Conservation (phyloP, 1,140 invertebrate genomes). For the Eulimnadia texana region DNA sequence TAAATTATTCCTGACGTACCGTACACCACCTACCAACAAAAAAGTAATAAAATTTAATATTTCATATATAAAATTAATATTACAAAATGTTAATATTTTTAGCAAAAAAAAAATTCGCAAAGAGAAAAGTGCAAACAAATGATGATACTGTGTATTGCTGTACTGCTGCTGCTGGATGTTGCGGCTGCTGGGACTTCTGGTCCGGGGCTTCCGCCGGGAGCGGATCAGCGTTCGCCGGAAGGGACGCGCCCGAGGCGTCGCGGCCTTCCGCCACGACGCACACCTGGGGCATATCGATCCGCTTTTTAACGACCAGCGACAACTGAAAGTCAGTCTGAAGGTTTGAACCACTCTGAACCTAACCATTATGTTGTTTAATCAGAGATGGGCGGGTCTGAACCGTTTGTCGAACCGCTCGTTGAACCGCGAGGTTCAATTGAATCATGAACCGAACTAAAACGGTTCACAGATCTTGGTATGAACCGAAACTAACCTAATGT, state of each 20-base stretch:
- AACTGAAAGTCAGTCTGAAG: neutral
- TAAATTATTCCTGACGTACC: neutral
- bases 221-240: neutral
- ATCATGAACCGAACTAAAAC: too few relatives aligned
- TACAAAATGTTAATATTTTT: neutral
- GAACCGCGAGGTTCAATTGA: too few relatives aligned
- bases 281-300: neutral
- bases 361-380: neutral
- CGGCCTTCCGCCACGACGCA: neutral
- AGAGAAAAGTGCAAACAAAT: too few relatives aligned
- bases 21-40: neutral
- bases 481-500: too few relatives aligned
- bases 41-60: neutral
- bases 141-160: neutral
- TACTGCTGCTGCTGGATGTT: neutral
- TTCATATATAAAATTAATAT: neutral
- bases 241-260: neutral
- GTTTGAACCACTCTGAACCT: neutral
- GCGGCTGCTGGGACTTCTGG: neutral
- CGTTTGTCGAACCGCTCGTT: neutral
- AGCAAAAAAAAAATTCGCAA: neutral
- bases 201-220: neutral
- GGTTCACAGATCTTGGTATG: too few relatives aligned
- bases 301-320: slow-evolving; percentile 5
- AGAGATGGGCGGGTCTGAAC: too few relatives aligned